These are phyloP conservation scores for Aphodius granarius DNA, from an alignment of 2,888 invertebrate species.

Conservation along the genomic window DNA sequence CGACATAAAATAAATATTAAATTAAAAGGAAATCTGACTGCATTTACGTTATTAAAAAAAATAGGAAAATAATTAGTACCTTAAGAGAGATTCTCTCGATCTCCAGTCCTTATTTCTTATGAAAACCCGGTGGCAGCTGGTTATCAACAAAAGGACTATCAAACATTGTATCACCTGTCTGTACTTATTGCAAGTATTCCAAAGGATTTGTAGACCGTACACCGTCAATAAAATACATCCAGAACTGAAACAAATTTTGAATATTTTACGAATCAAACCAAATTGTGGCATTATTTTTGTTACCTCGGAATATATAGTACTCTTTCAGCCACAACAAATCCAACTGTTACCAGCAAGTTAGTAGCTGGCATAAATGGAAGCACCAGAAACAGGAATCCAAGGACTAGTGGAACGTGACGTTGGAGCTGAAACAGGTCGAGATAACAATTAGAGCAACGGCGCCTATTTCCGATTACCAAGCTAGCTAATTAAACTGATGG, in stretches of 20 bases:
- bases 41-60: too few species aligned
- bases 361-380: constrained; percentile 86
- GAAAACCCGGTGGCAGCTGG: constrained; percentile 68
- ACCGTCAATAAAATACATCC: constrained; percentile 78
- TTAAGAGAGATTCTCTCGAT: constrained; percentile 73
- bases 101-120: constrained; percentile 77
- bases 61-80: constrained; percentile 55
- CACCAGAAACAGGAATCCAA: constrained; percentile 72
- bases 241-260: constrained; percentile 62
- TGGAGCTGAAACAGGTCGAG: constrained; percentile 60
- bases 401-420: constrained; percentile 67
- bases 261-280: not conserved
- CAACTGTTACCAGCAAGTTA: constrained; percentile 78
- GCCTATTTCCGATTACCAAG: constrained; percentile 8
- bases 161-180: constrained; percentile 57
- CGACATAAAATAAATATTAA: too few species aligned
- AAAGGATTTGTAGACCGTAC: constrained; percentile 71
- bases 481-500: constrained; percentile 9
- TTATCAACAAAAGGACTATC: constrained; percentile 62
- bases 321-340: constrained; percentile 84
- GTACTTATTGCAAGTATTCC: constrained; percentile 58
- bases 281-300: constrained; percentile 29
- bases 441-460: constrained; percentile 3
- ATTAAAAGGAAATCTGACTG: too few species aligned
- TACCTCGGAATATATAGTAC: constrained; percentile 88